These are phyloP conservation scores for Pluvianellus socialis DNA, from an alignment of 2,113 vertebrate species.

Conservation along the genomic window DNA sequence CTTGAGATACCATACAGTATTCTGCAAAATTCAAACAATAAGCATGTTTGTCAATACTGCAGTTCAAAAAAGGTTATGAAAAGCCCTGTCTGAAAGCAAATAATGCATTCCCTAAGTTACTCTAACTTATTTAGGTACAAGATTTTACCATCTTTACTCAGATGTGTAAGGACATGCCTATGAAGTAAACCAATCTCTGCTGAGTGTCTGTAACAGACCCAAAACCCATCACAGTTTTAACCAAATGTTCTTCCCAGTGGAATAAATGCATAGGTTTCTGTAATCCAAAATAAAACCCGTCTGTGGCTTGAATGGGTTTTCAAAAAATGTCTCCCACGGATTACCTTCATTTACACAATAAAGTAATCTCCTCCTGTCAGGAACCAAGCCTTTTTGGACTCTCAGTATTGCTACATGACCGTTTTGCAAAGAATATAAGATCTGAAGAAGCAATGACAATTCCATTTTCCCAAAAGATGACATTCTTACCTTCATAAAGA, in stretches of 20 bases:
- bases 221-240: not conserved
- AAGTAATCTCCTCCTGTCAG: not conserved
- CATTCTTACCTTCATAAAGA: not conserved
- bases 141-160: not conserved
- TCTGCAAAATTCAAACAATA: not conserved
- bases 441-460: not conserved
- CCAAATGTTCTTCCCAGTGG: not conserved
- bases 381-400: not conserved
- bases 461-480: not conserved
- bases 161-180: not conserved
- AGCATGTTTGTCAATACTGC: not conserved
- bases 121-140: not conserved
- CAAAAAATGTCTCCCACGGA: not conserved
- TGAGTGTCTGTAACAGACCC: not conserved
- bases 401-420: not conserved
- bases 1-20: not conserved
- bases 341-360: not conserved
- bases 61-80: not conserved
- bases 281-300: not conserved
- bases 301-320: not conserved
- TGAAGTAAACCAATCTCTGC: not conserved
- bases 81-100: not conserved
- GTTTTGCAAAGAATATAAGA: not conserved
- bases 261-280: not conserved
- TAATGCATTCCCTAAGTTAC: not conserved